These are phyloP conservation scores for Lottia scabra DNA, from an alignment of 2,888 invertebrate species.

Conservation along the genomic window DNA sequence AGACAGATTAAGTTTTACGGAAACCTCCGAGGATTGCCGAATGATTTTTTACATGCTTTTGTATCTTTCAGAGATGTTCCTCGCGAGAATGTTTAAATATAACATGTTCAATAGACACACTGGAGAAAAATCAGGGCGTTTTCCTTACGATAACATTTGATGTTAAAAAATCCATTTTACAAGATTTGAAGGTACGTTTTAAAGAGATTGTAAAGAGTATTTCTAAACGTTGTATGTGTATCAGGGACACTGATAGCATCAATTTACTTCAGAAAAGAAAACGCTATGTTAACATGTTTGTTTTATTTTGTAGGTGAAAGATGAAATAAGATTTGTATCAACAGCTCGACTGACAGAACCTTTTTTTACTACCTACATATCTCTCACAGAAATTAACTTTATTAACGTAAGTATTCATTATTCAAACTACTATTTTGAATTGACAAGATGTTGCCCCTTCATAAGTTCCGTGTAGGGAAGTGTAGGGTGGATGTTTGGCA, in stretches of 20 bases:
- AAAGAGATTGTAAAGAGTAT: too few species aligned
- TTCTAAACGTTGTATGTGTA: too few species aligned
- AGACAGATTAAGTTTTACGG: too few species aligned
- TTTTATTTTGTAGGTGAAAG: constrained; percentile 27
- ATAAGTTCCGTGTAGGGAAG: too few species aligned
- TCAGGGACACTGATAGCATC: too few species aligned
- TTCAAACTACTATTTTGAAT: neutral
- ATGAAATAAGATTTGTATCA: constrained; percentile 24
- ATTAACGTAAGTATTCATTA: constrained; percentile 22
- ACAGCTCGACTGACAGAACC: constrained; percentile 25
- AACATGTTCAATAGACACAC: constrained; percentile 26
- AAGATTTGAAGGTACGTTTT: constrained; percentile 29
- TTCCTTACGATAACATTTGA: constrained; percentile 30
- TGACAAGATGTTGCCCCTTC: too few species aligned
- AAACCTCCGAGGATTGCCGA: too few species aligned
- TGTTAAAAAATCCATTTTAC: constrained; percentile 24
- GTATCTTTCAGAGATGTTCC: constrained; percentile 26
- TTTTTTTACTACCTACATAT: constrained; percentile 19
- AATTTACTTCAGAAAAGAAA: too few species aligned
- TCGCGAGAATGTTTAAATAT: constrained; percentile 21
- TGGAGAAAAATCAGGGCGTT: constrained; percentile 25
- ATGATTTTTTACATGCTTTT: neutral
- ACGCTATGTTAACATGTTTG: too few species aligned
- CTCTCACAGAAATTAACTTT: constrained; percentile 12
- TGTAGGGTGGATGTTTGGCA: too few species aligned